These are phyloP conservation scores for Brachyptera risi DNA, from an alignment of 2,888 invertebrate genomes.

Conservation along the genomic window DNA sequence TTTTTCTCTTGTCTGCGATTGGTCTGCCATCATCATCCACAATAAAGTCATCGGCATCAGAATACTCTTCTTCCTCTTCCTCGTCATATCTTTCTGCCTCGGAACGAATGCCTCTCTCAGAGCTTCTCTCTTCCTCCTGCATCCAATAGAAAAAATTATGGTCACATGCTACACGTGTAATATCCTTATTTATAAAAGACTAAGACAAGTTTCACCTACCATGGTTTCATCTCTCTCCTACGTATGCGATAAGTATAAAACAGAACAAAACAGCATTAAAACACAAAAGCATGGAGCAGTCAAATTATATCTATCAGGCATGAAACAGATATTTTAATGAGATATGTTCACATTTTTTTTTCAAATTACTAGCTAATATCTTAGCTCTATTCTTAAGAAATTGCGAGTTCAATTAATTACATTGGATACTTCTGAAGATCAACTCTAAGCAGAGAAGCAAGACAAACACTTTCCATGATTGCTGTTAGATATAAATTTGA, in stretches of 20 bases:
- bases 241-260: constrained; percentile 26
- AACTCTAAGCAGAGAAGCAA: too few species aligned
- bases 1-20: constrained; percentile 74
- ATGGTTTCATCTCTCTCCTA: constrained; percentile 38
- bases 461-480: too few species aligned
- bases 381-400: too few species aligned
- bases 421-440: too few species aligned
- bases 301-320: background rate
- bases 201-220: constrained; percentile 31
- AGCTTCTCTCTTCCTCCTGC: constrained; percentile 74
- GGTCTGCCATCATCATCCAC: constrained; percentile 94
- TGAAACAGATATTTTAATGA: background rate
- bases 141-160: constrained; percentile 27
- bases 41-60: constrained; percentile 94
- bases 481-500: too few species aligned
- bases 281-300: constrained; percentile 12
- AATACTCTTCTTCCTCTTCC: constrained; percentile 72
- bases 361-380: too few species aligned
- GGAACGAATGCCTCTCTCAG: constrained; percentile 61
- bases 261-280: constrained; percentile 19
- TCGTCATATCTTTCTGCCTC: constrained; percentile 68
- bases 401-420: too few species aligned
- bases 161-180: constrained; percentile 21
- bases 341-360: too few species aligned
- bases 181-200: background rate